Conservation (phyloP, 2,113 vertebrate genomes). For the Tragelaphus imberbis region DNA sequence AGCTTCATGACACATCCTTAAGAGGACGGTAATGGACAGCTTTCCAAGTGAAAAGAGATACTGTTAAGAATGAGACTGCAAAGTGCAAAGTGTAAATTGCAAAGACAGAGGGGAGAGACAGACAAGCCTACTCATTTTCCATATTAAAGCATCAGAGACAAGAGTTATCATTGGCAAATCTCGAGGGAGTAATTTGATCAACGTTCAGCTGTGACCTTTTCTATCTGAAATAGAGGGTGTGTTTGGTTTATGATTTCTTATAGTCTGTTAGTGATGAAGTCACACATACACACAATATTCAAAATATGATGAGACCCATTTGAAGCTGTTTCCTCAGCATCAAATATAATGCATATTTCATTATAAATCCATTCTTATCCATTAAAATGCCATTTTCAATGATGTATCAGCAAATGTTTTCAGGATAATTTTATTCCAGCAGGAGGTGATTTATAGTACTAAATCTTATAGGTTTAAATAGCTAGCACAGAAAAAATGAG, state of each 20-base stretch:
- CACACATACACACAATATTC: background rate
- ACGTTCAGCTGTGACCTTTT: conserved; percentile 17
- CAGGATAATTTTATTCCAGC: conserved; percentile 43
- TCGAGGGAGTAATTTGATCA: conserved; percentile 33
- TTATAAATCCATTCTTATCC: conserved; percentile 50
- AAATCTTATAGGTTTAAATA: background rate
- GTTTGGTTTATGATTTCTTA: conserved; percentile 15
- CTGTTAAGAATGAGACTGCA: background rate
- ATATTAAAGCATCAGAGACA: conserved; percentile 26
- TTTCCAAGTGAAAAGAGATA: conserved; percentile 55
- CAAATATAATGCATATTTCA: conserved; percentile 39
- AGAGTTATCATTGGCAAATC: background rate
- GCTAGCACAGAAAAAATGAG: background rate
- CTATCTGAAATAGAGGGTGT: background rate
- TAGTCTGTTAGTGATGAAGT: background rate
- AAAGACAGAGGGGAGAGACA: background rate
- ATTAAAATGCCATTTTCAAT: conserved; percentile 63
- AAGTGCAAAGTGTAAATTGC: background rate
- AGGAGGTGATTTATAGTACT: conserved; percentile 45
- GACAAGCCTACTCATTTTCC: conserved; percentile 11
- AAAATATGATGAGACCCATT: conserved; percentile 4
- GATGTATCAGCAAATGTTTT: conserved; percentile 34
- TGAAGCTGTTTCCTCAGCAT: conserved; percentile 44
- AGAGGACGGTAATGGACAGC: conserved; percentile 34
- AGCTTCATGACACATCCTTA: background rate